phyloP scores from a whole-genome alignment of 2,888 invertebrate genomes.

The Tetranychus piercei region DNA sequence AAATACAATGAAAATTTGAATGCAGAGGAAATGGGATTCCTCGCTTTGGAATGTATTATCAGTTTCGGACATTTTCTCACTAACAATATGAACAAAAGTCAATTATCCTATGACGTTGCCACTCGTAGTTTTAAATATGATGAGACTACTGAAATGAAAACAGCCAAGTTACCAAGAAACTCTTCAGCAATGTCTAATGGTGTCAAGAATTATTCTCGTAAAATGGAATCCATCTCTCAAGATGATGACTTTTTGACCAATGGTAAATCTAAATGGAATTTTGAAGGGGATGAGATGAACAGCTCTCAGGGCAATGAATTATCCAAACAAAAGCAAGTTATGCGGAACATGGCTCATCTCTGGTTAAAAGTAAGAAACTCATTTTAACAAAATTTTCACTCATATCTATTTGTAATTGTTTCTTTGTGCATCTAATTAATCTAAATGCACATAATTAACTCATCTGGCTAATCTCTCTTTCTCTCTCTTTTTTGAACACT shows the following conservation, averaged over 20 bases:
- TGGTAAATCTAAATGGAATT: constrained; percentile 10
- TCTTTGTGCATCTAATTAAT: no score
- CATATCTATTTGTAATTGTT: constrained; percentile 4
- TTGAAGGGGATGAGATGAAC: neutral
- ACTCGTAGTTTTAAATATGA: neutral
- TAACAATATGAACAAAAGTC: constrained; percentile 6
- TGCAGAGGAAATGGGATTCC: constrained; percentile 17
- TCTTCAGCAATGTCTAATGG: neutral
- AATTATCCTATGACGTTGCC: neutral
- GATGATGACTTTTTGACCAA: constrained; percentile 10
- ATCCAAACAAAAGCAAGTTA: constrained; percentile 33
- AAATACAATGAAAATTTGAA: neutral
- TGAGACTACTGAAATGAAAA: neutral
- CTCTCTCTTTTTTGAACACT: constrained; percentile 7
- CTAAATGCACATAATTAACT: no score
- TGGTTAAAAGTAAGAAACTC: constrained; percentile 58
- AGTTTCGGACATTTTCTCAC: constrained; percentile 14
- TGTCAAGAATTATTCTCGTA: neutral
- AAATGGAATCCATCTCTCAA: constrained; percentile 9
- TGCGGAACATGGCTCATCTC: constrained; percentile 67
- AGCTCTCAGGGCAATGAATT: neutral
- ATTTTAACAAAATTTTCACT: constrained; percentile 11
- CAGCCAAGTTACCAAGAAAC: neutral
- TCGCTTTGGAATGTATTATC: constrained; percentile 15
- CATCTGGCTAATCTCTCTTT: neutral